Evolutionary conservation across 2,797 vertebrate genomes (phyloP).

Genomic region (Enteromius treurensis): DNA sequence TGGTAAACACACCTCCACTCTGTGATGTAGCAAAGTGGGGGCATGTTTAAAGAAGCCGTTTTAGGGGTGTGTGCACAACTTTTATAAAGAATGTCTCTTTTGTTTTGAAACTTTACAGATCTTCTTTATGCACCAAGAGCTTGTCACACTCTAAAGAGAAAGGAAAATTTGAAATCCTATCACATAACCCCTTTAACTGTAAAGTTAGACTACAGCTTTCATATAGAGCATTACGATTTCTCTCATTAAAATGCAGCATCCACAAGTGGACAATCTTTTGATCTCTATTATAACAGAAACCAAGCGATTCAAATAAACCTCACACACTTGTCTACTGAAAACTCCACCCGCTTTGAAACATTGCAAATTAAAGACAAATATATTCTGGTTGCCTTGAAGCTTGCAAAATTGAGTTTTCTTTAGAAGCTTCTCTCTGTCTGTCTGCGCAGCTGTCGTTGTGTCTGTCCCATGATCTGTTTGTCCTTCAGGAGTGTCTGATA

Average conservation of each 20-base stretch:
- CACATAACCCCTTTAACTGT: not conserved
- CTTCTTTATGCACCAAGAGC: too few relatives aligned
- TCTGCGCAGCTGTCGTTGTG: conserved; percentile 11
- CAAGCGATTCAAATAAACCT: not conserved
- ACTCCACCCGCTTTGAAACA: not conserved
- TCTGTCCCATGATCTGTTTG: conserved; percentile 24
- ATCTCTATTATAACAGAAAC: not conserved
- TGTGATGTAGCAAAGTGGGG: too few relatives aligned
- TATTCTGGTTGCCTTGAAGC: not conserved
- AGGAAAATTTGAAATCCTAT: too few relatives aligned
- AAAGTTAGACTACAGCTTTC: not conserved
- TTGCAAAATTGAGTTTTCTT: not conserved
- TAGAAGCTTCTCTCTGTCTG: not conserved
- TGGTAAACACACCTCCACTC: too few relatives aligned
- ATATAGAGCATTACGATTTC: not conserved
- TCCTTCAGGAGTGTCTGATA: conserved; percentile 39
- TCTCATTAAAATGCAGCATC: not conserved
- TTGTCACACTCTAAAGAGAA: too few relatives aligned
- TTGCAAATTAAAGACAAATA: not conserved
- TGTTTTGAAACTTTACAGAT: too few relatives aligned
- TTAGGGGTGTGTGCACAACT: too few relatives aligned
- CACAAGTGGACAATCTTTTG: not conserved
- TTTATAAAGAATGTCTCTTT: too few relatives aligned
- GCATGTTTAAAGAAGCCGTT: too few relatives aligned
- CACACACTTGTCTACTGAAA: not conserved